phyloP scores from a whole-genome alignment of 2,888 invertebrate species.

The Drosophila villosipedis region DNA sequence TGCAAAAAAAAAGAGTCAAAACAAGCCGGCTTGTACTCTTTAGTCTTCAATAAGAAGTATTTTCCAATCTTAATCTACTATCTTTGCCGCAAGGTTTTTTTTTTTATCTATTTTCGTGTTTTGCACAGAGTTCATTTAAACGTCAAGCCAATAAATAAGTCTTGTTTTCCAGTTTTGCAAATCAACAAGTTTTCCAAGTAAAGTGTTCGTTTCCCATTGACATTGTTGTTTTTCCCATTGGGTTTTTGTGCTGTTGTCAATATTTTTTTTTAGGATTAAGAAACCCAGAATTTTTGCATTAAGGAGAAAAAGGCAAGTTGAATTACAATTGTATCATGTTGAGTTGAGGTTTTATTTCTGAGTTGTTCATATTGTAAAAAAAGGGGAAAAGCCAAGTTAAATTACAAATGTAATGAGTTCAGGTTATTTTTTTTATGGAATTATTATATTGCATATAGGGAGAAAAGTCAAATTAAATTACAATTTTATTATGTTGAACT shows the following conservation, averaged over 20 bases:
- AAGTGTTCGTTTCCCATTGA: slow-evolving; percentile 5
- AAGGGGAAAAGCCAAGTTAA: not conserved
- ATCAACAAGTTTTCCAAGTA: slow-evolving; percentile 8
- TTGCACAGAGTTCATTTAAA: slow-evolving; percentile 1
- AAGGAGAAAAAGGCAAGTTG: not conserved
- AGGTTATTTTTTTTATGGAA: too few species aligned
- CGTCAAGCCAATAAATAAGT: not conserved
- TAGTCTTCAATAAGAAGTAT: not conserved
- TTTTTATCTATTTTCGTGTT: not conserved
- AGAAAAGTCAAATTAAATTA: not conserved
- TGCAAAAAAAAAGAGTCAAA: not conserved
- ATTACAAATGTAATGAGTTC: too few species aligned
- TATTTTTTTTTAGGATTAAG: not conserved
- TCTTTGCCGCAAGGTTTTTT: not conserved
- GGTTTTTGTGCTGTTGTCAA: not conserved
- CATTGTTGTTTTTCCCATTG: slow-evolving; percentile 11
- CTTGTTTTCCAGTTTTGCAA: slow-evolving; percentile 32
- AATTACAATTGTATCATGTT: not conserved
- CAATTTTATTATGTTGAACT: not conserved
- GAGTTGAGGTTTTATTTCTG: not conserved
- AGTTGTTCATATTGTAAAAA: not conserved
- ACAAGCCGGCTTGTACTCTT: not conserved
- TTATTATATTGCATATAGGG: too few species aligned
- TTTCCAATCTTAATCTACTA: not conserved
- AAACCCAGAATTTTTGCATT: not conserved